Conservation (phyloP, 1,140 invertebrate species). For the Diorhabda carinulata region DNA sequence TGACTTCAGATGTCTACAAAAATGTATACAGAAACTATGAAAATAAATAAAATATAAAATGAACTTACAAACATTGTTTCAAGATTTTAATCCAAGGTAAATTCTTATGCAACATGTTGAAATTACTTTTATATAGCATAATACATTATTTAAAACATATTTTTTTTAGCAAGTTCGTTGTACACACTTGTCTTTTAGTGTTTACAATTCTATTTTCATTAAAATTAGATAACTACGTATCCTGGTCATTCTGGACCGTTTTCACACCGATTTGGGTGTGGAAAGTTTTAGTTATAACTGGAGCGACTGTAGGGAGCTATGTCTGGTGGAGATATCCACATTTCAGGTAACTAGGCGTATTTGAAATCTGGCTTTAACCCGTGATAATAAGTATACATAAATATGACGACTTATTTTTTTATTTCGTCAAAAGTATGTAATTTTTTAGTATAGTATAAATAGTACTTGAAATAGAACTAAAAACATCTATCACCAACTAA, state of each 20-base stretch:
- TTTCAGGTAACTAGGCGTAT: slow-evolving; percentile 61
- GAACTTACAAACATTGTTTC: slow-evolving; percentile 86
- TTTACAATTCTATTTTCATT: slow-evolving; percentile 88
- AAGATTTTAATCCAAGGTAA: slow-evolving; percentile 90
- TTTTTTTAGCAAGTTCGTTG: slow-evolving; percentile 87
- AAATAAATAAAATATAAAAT: slow-evolving; percentile 48
- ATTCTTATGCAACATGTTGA: slow-evolving; percentile 14
- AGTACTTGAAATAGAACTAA: too few species aligned
- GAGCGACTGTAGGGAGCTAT: slow-evolving; percentile 84
- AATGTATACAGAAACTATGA: neutral
- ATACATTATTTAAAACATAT: slow-evolving; percentile 26
- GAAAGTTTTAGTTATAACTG: slow-evolving; percentile 87
- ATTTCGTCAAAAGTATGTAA: too few species aligned
- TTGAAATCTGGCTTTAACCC: neutral
- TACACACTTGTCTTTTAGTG: slow-evolving; percentile 85
- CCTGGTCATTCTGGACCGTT: slow-evolving; percentile 92
- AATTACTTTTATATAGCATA: slow-evolving; percentile 20
- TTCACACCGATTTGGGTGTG: slow-evolving; percentile 96
- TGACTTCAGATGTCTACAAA: neutral
- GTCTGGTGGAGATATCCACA: slow-evolving; percentile 95
- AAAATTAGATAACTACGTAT: slow-evolving; percentile 77
- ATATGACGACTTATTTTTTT: neutral
- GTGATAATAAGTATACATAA: slow-evolving; percentile 11
- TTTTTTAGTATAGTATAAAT: too few species aligned
- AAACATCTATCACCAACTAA: too few species aligned